Evolutionary conservation across 2,888 invertebrate species (phyloP).

Genomic region (Phrixothrix hirtus): DNA sequence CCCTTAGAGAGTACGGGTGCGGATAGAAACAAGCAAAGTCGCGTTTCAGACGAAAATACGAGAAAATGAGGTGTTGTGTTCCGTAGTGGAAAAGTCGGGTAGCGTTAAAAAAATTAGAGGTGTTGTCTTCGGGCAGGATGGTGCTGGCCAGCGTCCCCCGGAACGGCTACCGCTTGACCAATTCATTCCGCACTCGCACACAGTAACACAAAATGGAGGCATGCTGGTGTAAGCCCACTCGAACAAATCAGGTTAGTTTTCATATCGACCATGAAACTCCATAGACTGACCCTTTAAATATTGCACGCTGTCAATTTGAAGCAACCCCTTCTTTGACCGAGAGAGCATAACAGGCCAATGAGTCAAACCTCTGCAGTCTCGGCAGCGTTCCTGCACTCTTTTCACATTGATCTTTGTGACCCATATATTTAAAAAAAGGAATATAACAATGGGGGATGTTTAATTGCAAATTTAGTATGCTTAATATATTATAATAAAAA

Average conservation of each 20-base stretch:
- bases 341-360: constrained; percentile 2
- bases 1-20: constrained; percentile 50
- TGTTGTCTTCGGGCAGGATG: constrained; percentile 34
- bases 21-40: constrained; percentile 45
- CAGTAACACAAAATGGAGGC: constrained; percentile 48
- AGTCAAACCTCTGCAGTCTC: constrained; percentile 16
- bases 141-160: constrained; percentile 40
- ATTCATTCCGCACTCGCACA: constrained; percentile 42
- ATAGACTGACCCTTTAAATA: constrained; percentile 15
- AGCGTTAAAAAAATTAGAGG: constrained; percentile 21
- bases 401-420: constrained; percentile 44
- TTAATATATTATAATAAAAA: not conserved
- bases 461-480: not conserved
- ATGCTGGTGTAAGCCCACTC: constrained; percentile 51
- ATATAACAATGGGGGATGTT: not conserved
- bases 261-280: constrained; percentile 17
- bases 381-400: constrained; percentile 21
- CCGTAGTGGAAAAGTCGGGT: constrained; percentile 36
- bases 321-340: constrained; percentile 4
- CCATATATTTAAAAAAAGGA: constrained; percentile 37
- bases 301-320: constrained; percentile 7
- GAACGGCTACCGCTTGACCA: constrained; percentile 40
- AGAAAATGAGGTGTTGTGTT: constrained; percentile 45
- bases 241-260: constrained; percentile 53
- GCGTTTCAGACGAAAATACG: constrained; percentile 40